Conservation (phyloP, 2,113 vertebrate species). For the Galeopterus variegatus region DNA sequence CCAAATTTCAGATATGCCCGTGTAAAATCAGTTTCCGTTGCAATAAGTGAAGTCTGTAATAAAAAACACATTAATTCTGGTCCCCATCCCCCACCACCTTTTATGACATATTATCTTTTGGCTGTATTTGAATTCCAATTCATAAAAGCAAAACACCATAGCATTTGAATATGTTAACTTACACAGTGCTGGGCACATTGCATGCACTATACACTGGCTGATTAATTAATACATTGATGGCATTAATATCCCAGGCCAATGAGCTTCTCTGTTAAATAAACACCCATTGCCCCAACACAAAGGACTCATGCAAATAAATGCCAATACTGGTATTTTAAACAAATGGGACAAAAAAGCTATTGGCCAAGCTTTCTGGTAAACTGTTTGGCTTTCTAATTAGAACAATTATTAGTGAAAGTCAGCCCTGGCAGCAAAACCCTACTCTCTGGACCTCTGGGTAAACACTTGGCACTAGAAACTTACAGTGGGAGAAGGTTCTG, state of each 20-base stretch:
- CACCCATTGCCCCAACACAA: background rate
- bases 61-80: background rate
- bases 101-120: background rate
- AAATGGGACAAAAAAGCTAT: background rate
- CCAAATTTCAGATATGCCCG: background rate
- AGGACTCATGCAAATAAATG: background rate
- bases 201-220: background rate
- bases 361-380: conserved; percentile 48
- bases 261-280: conserved; percentile 4
- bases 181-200: background rate
- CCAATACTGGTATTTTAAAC: background rate
- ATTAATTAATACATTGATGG: background rate
- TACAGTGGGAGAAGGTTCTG: conserved; percentile 95
- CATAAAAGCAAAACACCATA: conserved; percentile 13
- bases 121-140: conserved; percentile 61
- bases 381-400: conserved; percentile 67
- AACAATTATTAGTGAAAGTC: conserved; percentile 11
- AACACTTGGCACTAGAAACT: conserved; percentile 70
- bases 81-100: background rate
- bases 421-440: conserved; percentile 43
- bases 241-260: conserved; percentile 7
- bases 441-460: conserved; percentile 37
- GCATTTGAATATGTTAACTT: background rate
- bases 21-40: background rate
- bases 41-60: background rate